Conservation (phyloP, 53 echinoderm and acorn worm species). For the Echinarachnius parma region DNA sequence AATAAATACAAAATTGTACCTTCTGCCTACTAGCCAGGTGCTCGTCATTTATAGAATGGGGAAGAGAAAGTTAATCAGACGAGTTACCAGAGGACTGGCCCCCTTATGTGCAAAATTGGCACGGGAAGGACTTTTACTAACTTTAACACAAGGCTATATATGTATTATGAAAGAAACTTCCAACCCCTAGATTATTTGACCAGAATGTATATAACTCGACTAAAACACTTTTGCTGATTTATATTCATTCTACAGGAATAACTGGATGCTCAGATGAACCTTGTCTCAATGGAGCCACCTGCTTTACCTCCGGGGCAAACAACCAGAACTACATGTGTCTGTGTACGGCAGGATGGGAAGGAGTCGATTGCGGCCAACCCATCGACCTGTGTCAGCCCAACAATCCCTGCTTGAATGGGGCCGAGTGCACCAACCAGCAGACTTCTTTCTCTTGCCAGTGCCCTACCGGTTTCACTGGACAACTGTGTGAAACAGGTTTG, state of each 20-base stretch:
- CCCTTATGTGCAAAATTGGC: too few relatives aligned
- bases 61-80: too few relatives aligned
- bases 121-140: too few relatives aligned
- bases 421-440: conserved; percentile 47
- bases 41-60: too few relatives aligned
- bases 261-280: conserved; percentile 47
- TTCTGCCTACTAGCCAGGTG: too few relatives aligned
- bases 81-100: too few relatives aligned
- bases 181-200: too few relatives aligned
- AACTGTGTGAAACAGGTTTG: conserved; percentile 63
- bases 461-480: conserved; percentile 49
- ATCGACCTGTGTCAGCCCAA: conserved; percentile 26
- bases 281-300: conserved; percentile 56
- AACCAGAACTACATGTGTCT: conserved; percentile 24
- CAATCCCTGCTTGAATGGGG: conserved; percentile 61
- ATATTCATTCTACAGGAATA: conserved; percentile 30
- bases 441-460: conserved; percentile 55
- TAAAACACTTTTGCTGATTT: too few relatives aligned
- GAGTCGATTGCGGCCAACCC: conserved; percentile 6
- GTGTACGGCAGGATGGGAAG: conserved; percentile 55
- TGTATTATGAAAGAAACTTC: too few relatives aligned
- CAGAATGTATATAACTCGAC: too few relatives aligned
- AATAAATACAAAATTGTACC: too few relatives aligned
- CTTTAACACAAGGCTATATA: too few relatives aligned
- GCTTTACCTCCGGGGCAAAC: conserved; percentile 33